Base-by-base conservation (phyloP, 2,888 invertebrate genomes). In the Agrotis segetum region DNA sequence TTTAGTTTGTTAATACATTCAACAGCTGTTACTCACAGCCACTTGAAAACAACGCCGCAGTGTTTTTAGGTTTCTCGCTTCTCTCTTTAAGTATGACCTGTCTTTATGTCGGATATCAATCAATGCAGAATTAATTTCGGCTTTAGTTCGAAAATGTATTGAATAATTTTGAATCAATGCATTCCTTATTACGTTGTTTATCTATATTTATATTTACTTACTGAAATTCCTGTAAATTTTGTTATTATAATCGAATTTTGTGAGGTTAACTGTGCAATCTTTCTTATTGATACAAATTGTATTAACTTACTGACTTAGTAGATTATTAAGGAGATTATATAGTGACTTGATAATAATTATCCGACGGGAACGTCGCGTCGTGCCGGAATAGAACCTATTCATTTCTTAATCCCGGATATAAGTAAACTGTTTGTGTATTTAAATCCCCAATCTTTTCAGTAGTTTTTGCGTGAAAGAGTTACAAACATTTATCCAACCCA, bases 121-220 rank as follows among this genome's bases (percentile, higher is more conserved):
- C 52, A 74, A 70, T 60, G 55, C 19, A 64, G 53, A 63, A 64
- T 74, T 69, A 66, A 69, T 55, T 56, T 67, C n/a, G 16, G 47
- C 53, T n/a, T 56, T 21, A 21, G 17, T 24, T 29, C 29, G 52
- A 62, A 69, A 69, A 63, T 19, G 66, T 66, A 64, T 77, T 67
- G 67, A 72, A 44, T 61, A 58, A 67, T 74, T 70, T 58, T 67
- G 67, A 75, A 67, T 75, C 67, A 79, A 67, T 71, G 47, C 71
- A 58, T 79, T 67, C 61, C 66, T n/a, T 61, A 65, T 47, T 58
- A 59, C 64, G n/a, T 61, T 46, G 5, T 49, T 49, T 11, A 21
- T 5, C 9, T 49, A 34, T 79, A 79, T 75, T 79, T 79, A 53
- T 53, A 67, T 19, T 44, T 14, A 29, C 24, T 17, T 16, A 67